A percentile compares a stretch with the other conserved stretches of the same genome.
Conservation (phyloP, 2,888 invertebrate species). For the Rhimphoctona megacephalus region DNA sequence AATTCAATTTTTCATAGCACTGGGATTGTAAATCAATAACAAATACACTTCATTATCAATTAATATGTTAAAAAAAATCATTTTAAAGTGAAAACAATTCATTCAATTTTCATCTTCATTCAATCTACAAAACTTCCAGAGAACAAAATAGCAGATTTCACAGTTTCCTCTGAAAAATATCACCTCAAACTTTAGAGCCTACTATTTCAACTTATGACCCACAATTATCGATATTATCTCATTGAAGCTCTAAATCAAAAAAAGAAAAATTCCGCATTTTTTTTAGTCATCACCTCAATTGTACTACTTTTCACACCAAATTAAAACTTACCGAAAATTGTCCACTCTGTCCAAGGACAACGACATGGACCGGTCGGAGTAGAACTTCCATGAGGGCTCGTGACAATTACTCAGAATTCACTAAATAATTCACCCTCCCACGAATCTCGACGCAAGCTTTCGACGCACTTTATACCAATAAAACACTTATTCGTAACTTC, state of each 20-base stretch:
- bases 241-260: background rate
- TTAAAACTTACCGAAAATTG: constrained; percentile 77
- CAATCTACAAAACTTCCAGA: background rate
- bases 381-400: constrained; percentile 76
- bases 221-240: background rate
- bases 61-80: background rate
- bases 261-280: background rate
- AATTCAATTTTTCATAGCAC: background rate
- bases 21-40: background rate
- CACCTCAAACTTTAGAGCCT: background rate
- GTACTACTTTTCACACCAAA: background rate
- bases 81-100: background rate
- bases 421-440: constrained; percentile 16
- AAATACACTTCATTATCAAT: background rate
- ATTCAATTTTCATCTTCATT: background rate
- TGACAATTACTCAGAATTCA: constrained; percentile 6
- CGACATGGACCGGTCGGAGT: constrained; percentile 74
- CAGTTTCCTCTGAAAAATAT: background rate
- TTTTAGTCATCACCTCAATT: background rate
- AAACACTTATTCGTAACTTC: background rate
- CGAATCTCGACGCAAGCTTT: background rate
- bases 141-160: background rate
- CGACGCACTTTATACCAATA: background rate
- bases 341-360: constrained; percentile 71
- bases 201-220: background rate